phyloP scores from a whole-genome alignment of 2,113 vertebrate species.

The Toxostoma redivivum region DNA sequence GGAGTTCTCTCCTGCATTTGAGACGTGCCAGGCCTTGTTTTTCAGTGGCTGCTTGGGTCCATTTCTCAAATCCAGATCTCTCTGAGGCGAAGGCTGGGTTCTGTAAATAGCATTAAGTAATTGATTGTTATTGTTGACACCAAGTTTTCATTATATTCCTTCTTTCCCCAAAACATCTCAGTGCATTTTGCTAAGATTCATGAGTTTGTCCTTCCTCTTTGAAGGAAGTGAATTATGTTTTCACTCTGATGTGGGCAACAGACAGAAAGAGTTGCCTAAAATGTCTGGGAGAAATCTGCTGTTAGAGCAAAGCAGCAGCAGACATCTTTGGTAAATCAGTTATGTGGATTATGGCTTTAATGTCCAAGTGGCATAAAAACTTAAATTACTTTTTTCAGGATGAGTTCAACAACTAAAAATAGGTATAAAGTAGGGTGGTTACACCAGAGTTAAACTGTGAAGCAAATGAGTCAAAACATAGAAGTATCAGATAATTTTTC shows the following conservation, averaged over 20 bases:
- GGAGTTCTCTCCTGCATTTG: not conserved
- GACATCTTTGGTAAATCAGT: not conserved
- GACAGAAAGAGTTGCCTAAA: not conserved
- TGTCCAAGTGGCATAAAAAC: not conserved
- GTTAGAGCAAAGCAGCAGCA: not conserved
- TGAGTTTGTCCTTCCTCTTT: not conserved
- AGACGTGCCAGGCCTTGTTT: not conserved
- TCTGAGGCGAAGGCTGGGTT: not conserved
- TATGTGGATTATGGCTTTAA: not conserved
- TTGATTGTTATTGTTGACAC: not conserved
- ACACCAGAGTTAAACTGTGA: not conserved
- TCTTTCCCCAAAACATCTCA: not conserved
- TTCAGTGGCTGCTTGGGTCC: not conserved
- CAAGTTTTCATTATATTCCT: not conserved
- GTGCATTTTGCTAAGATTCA: not conserved
- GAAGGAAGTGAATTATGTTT: not conserved
- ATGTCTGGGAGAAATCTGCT: not conserved
- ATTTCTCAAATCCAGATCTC: not conserved
- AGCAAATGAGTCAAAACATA: not conserved
- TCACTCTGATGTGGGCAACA: not conserved
- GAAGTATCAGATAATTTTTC: slow-evolving; percentile 9
- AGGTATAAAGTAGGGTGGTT: not conserved
- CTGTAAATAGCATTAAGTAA: not conserved
- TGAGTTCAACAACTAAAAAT: not conserved
- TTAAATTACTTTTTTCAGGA: not conserved